A percentile compares a stretch with the other conserved stretches of the same genome.
Conservation (phyloP, 2,113 vertebrate genomes). For the Excalfactoria chinensis region DNA sequence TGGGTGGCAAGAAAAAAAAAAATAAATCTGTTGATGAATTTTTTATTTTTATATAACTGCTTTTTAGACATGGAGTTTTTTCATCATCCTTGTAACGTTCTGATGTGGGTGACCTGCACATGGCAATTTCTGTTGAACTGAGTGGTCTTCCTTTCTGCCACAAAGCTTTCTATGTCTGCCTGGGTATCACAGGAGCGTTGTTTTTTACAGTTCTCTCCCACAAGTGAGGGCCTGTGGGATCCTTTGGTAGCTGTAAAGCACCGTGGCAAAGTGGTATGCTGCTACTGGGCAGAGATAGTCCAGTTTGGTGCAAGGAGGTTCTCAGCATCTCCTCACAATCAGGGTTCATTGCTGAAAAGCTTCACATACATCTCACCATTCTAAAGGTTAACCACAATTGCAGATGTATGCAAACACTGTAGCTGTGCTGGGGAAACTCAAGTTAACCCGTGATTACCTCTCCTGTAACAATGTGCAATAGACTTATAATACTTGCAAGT, state of each 20-base stretch:
- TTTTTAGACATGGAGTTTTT: conserved; percentile 7
- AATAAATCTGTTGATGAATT: background rate
- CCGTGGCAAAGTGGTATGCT: rapidly evolving
- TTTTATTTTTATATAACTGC: conserved; percentile 34
- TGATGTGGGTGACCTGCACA: background rate
- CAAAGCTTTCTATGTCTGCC: background rate
- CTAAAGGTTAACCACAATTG: background rate
- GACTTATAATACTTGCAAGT: background rate
- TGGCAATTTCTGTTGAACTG: background rate
- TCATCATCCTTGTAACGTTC: conserved; percentile 8
- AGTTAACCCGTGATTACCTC: background rate
- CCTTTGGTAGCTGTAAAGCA: background rate
- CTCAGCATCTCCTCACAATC: background rate
- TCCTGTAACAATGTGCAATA: background rate
- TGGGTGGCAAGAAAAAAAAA: background rate
- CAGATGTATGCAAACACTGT: rapidly evolving
- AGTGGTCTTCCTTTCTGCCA: background rate
- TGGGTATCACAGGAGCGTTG: background rate
- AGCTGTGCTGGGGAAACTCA: background rate
- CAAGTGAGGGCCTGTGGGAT: background rate
- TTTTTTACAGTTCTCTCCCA: background rate
- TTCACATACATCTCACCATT: background rate
- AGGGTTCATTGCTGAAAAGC: background rate
- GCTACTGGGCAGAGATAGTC: background rate
- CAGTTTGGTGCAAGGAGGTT: background rate